Percentiles rank a stretch among this genome's conserved stretches.
phyloP scores from a whole-genome alignment of 2,113 vertebrate species.

The Grantiella picta region DNA sequence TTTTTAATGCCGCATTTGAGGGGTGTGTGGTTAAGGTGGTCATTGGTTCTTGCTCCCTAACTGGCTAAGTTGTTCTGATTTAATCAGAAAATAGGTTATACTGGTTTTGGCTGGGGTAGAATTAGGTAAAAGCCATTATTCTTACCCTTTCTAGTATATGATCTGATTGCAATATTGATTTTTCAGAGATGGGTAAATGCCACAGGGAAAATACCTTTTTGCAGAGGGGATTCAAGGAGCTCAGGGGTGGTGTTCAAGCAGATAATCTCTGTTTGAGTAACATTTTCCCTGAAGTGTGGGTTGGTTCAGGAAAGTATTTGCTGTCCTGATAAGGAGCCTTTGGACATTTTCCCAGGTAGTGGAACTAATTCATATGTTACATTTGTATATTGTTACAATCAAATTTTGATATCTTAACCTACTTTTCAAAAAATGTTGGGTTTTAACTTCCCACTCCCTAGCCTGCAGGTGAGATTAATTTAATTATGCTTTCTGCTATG shows the following conservation, averaged over 20 bases:
- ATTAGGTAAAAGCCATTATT: not conserved
- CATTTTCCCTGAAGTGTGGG: not conserved
- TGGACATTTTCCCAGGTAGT: constrained; percentile 20
- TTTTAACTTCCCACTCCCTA: not conserved
- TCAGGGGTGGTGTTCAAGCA: not conserved
- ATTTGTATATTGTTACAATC: not conserved
- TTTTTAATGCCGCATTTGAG: not conserved
- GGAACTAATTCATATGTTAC: not conserved
- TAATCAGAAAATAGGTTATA: not conserved
- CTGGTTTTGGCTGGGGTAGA: not conserved
- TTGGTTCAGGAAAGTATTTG: not conserved
- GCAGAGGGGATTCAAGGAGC: not conserved
- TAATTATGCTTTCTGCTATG: not conserved
- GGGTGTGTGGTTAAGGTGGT: not conserved
- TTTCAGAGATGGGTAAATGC: not conserved
- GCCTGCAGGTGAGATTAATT: constrained; percentile 4
- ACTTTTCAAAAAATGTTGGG: not conserved
- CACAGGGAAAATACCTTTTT: not conserved
- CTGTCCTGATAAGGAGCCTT: not conserved
- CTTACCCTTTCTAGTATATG: not conserved
- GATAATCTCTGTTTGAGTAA: not conserved
- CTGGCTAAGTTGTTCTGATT: not conserved
- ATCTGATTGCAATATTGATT: not conserved
- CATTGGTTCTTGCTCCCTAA: not conserved
- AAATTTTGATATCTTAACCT: not conserved